A percentile compares a stretch with the other conserved stretches of the same genome.
phyloP scores from a whole-genome alignment of 2,113 vertebrate species.

The Falcunculus frontatus region DNA sequence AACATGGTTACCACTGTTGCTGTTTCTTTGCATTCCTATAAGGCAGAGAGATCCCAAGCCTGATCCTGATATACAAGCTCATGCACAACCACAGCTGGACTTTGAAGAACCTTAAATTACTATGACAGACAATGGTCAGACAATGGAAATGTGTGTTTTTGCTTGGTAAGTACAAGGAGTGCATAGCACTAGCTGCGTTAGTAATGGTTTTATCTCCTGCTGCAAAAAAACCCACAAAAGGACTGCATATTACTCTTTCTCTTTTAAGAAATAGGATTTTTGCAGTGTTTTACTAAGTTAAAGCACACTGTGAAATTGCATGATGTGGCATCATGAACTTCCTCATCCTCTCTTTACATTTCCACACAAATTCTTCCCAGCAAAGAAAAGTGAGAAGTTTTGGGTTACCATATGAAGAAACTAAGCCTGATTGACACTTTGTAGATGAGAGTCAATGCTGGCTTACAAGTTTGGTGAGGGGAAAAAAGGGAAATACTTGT shows the following conservation, averaged over 20 bases:
- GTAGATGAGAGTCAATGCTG: not conserved
- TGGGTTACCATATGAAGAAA: not conserved
- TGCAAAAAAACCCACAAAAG: not conserved
- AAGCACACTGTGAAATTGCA: not conserved
- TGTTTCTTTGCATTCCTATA: not conserved
- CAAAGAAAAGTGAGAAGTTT: slow-evolving; percentile 24
- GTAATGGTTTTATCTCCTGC: not conserved
- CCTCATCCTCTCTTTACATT: slow-evolving; percentile 36
- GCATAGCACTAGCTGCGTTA: not conserved
- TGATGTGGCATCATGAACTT: not conserved
- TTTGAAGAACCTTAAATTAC: not conserved
- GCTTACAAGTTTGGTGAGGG: not conserved
- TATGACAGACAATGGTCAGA: not conserved
- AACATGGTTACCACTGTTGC: not conserved
- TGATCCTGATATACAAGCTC: not conserved
- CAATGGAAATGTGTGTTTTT: not conserved
- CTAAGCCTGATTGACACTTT: not conserved
- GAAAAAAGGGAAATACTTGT: not conserved
- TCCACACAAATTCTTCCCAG: slow-evolving; percentile 16
- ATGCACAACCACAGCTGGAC: not conserved
- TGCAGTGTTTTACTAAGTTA: not conserved
- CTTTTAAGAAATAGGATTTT: not conserved
- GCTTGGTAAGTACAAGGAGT: not conserved
- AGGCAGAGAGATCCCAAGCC: not conserved
- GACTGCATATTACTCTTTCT: not conserved